Evolutionary conservation across 2,888 invertebrate species (phyloP).

Genomic region (Caenorhabditis sp.): DNA sequence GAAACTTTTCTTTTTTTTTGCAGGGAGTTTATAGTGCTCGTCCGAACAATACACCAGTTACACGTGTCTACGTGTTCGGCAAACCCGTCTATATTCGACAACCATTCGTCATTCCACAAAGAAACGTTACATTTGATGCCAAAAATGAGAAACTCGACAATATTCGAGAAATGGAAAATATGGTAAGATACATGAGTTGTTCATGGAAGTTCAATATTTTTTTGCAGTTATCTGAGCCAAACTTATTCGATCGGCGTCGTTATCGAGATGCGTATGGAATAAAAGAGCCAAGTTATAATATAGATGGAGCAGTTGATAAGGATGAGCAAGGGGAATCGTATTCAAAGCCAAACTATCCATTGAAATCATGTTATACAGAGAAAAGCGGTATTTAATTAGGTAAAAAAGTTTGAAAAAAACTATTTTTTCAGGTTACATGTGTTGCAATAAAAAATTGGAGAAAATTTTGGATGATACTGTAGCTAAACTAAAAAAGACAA

Average conservation of each 20-base stretch:
- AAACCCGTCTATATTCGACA: slow-evolving; percentile 51
- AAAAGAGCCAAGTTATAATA: neutral
- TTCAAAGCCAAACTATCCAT: slow-evolving; percentile 49
- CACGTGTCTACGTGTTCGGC: slow-evolving; percentile 52
- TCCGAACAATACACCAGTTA: slow-evolving; percentile 53
- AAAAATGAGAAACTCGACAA: neutral
- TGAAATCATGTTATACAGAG: slow-evolving; percentile 66
- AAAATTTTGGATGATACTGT: slow-evolving; percentile 57
- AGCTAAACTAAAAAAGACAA: slow-evolving; percentile 18
- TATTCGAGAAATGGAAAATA: neutral
- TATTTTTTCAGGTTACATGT: slow-evolving; percentile 62
- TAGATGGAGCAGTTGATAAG: neutral
- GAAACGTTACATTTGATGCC: slow-evolving; percentile 12
- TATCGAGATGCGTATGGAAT: neutral
- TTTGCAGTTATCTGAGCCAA: slow-evolving; percentile 5
- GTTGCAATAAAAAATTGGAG: slow-evolving; percentile 65
- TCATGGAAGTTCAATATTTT: no score
- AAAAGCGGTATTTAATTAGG: slow-evolving; percentile 55
- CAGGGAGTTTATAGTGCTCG: slow-evolving; percentile 41
- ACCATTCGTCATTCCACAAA: slow-evolving; percentile 47
- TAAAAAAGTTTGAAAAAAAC: no score
- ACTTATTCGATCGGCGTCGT: slow-evolving; percentile 14
- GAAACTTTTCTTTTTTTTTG: neutral
- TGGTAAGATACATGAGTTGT: neutral
- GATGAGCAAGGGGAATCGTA: slow-evolving; percentile 4